Evolutionary conservation across 1,140 invertebrate genomes (phyloP).

Genomic region (Andrena cerasifolii): DNA sequence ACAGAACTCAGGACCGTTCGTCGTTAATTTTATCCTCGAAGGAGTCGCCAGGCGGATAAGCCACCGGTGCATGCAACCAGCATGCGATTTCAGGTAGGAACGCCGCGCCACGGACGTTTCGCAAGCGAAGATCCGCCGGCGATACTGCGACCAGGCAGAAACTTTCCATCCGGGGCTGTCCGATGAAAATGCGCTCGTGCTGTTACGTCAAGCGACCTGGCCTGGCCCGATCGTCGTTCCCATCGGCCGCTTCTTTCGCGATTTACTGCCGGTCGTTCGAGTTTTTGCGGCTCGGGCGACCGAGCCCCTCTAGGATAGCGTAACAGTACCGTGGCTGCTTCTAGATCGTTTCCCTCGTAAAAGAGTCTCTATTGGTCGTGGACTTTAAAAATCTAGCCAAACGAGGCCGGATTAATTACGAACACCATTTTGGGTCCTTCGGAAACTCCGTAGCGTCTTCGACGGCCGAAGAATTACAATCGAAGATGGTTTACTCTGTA

Average conservation of each 20-base stretch:
- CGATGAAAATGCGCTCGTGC: constrained; percentile 19
- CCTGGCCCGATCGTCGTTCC: constrained; percentile 14
- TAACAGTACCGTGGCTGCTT: background rate
- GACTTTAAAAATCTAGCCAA: too few species aligned
- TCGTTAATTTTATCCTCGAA: too few species aligned
- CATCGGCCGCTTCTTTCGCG: constrained; percentile 22
- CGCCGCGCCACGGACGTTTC: constrained; percentile 24
- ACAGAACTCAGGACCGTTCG: too few species aligned
- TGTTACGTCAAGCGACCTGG: constrained; percentile 27
- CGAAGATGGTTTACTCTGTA: too few species aligned
- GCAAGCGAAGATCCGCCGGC: constrained; percentile 21
- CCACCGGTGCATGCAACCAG: background rate
- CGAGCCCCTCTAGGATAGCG: background rate
- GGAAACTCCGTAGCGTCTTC: too few species aligned
- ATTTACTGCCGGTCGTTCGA: background rate
- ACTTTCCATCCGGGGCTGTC: constrained; percentile 39
- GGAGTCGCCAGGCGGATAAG: background rate
- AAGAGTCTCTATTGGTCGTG: background rate
- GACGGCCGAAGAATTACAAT: too few species aligned
- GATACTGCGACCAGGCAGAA: constrained; percentile 35
- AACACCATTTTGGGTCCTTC: too few species aligned
- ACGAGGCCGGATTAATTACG: too few species aligned
- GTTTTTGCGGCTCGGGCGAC: constrained; percentile 7
- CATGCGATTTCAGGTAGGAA: constrained; percentile 1
- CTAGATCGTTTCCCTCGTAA: background rate